Base-by-base conservation (phyloP, 1,140 invertebrate genomes). In the Propsilocerus akamusi region DNA sequence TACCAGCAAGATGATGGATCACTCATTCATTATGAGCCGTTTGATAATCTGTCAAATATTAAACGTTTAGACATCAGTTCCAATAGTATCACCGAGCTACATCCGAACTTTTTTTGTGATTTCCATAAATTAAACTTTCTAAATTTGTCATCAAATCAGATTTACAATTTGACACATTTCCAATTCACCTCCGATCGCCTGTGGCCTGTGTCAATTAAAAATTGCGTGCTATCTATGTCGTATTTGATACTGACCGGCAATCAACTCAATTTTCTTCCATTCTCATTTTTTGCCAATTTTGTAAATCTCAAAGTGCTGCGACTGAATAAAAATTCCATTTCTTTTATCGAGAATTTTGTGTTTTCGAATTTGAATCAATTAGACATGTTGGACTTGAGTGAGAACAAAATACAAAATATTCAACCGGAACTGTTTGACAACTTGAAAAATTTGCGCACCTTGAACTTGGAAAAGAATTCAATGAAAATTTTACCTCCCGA, bases 341-440 rank as follows among this genome's bases (percentile, higher is more conserved):
- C 34, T 1, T 41, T 41, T 17, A 41, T 41, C 10, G 34, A 41
- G 17, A 41, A 41, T 20, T 41, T 41, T 17, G 34, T 90, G 8
- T 86, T 93, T 58, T 74, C 80, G 6, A 85, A 86, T 58, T 73
- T 96, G 58, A 80, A 86, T 56, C 83, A 90, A 59, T 70, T 97
- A 51, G 75, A 87, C 56, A 77, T 84, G 1, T 67, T 97, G 46
- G 88, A 96, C 64, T 69, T 95, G 56, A 90, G 87, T 20, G 76
- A 77, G 57, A 97, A 97, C 69, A 75, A 82, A 60, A 70, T 97
- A 20, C 34, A 41, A 17, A 41, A 20, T 10, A 41, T 41, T 20
- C 34, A 41, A 41, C 34, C 34, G 14, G 34, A 41, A 41, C 22
- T 41, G 22, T 41, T 41, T 41, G 34, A 41, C 14, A 41, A 41